A percentile compares a stretch with the other conserved stretches of the same genome.
Conservation (phyloP, 2,797 vertebrate genomes). For the Muscicapa striata region DNA sequence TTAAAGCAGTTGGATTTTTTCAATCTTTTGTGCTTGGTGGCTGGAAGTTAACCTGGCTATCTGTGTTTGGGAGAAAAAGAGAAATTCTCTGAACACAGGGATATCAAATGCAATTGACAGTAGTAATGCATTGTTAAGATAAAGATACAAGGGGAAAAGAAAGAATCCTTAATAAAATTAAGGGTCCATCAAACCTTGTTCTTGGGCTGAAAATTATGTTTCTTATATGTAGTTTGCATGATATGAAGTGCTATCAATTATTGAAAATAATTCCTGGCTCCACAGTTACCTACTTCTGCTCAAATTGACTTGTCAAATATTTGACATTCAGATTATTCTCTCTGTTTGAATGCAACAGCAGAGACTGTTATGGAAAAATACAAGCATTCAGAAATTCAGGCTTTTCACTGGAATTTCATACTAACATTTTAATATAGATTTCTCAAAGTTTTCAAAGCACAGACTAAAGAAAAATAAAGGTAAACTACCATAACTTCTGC, state of each 20-base stretch:
- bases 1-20: neutral
- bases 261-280: neutral
- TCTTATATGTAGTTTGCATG: neutral
- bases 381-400: neutral
- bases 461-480: neutral
- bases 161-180: neutral
- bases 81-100: neutral
- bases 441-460: neutral
- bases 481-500: neutral
- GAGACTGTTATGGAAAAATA: neutral
- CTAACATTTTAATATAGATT: neutral
- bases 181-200: neutral
- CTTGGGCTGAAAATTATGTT: neutral
- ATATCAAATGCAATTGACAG: neutral
- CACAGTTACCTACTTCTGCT: neutral
- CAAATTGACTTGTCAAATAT: conserved; percentile 31
- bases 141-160: neutral
- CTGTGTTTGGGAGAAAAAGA: neutral
- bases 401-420: neutral
- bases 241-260: neutral
- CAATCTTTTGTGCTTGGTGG: neutral
- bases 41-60: neutral
- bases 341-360: neutral
- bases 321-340: conserved; percentile 26
- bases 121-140: neutral